Conservation (phyloP, 2,797 vertebrate species). For the Galago senegalensis region DNA sequence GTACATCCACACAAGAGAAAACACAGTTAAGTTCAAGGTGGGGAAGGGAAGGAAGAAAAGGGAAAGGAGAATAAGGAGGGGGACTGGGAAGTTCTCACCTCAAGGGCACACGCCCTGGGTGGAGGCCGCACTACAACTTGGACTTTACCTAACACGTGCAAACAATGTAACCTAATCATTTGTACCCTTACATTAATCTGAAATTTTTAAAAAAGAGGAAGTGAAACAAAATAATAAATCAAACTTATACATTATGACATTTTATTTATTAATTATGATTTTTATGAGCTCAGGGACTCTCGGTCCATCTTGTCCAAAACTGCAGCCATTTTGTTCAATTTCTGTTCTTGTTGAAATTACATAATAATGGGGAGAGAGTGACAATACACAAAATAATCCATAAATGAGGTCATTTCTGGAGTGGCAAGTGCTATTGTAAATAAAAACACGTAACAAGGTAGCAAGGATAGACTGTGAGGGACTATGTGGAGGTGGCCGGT, state of each 20-base stretch:
- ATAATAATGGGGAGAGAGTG: background rate
- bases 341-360: background rate
- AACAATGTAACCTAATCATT: too few relatives aligned
- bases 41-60: too few relatives aligned
- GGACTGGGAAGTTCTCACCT: too few relatives aligned
- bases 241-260: background rate
- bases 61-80: too few relatives aligned
- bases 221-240: background rate
- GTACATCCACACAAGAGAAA: too few relatives aligned
- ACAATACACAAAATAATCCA: background rate
- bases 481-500: background rate
- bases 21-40: too few relatives aligned
- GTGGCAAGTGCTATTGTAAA: background rate
- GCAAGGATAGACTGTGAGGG: background rate
- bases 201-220: background rate
- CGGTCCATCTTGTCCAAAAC: background rate
- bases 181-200: too few relatives aligned
- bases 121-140: too few relatives aligned
- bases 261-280: background rate
- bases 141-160: too few relatives aligned
- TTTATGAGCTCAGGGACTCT: background rate
- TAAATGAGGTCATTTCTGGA: background rate
- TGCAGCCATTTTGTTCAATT: background rate
- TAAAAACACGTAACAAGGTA: background rate
- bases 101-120: too few relatives aligned